Percentiles rank a stretch among this genome's conserved stretches.
These are phyloP conservation scores for Nesoenas mayeri DNA, from an alignment of 2,113 vertebrate genomes.

Conservation along the genomic window DNA sequence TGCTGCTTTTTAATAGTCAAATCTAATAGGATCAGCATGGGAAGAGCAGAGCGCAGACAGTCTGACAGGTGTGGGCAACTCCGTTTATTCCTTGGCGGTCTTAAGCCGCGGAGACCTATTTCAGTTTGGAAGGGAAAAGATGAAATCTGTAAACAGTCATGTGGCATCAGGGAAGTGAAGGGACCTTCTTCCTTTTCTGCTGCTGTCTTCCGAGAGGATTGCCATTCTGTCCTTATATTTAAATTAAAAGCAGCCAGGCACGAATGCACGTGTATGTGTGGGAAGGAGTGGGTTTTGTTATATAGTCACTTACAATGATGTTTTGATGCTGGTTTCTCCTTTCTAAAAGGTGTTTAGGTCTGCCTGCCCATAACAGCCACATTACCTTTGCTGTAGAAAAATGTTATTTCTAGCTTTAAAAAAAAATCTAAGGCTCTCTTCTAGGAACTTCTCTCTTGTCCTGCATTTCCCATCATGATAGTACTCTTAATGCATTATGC, in stretches of 20 bases:
- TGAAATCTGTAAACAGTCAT: background rate
- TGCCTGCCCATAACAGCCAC: background rate
- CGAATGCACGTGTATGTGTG: background rate
- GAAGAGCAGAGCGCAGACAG: background rate
- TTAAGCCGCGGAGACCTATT: background rate
- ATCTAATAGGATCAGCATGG: constrained; percentile 2
- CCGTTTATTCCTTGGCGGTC: background rate
- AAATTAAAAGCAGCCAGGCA: constrained; percentile 16
- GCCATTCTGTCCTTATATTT: background rate
- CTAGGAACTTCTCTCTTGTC: background rate
- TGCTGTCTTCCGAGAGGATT: background rate
- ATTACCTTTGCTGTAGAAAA: background rate
- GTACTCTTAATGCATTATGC: background rate
- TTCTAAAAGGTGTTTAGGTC: background rate
- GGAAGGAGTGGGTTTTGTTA: background rate
- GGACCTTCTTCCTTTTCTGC: background rate
- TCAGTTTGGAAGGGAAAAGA: background rate
- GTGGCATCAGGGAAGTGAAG: background rate
- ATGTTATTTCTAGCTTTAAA: background rate
- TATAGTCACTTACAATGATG: background rate
- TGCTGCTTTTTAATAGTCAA: constrained; percentile 42
- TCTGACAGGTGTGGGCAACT: background rate
- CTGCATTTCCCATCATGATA: background rate
- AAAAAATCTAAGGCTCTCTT: background rate
- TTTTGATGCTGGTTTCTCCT: background rate